Evolutionary conservation across 2,113 vertebrate species (phyloP).

Genomic region (Picathartes gymnocephalus): DNA sequence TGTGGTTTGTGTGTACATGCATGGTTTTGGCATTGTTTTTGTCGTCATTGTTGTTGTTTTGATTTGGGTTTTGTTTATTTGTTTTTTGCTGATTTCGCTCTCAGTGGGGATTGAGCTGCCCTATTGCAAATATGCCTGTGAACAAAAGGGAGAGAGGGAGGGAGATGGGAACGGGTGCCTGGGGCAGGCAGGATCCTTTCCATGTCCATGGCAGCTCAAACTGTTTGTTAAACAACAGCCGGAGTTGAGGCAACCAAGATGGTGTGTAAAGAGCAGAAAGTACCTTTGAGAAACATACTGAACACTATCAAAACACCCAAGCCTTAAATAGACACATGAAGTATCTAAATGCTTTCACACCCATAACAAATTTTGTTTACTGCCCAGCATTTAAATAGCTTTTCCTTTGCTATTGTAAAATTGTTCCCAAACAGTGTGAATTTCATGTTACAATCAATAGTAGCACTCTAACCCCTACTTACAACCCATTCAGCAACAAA

Average conservation of each 20-base stretch:
- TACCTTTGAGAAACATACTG: constrained; percentile 49
- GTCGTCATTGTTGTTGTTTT: neutral
- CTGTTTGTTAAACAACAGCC: constrained; percentile 59
- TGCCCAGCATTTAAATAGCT: constrained; percentile 59
- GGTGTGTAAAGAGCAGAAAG: constrained; percentile 54
- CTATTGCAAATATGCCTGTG: neutral
- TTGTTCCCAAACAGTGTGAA: constrained; percentile 60
- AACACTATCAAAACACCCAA: constrained; percentile 44
- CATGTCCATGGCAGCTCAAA: constrained; percentile 34
- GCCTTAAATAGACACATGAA: constrained; percentile 49
- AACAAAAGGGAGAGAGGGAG: constrained; percentile 40
- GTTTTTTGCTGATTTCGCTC: neutral
- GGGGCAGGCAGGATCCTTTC: constrained; percentile 25
- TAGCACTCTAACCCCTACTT: constrained; percentile 44
- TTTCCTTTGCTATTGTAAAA: constrained; percentile 46
- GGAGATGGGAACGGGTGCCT: neutral
- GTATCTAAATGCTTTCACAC: constrained; percentile 61
- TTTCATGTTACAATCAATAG: constrained; percentile 45
- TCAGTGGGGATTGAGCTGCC: neutral
- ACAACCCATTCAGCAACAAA: constrained; percentile 41
- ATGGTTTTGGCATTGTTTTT: neutral
- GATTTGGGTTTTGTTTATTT: neutral
- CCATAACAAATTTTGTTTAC: constrained; percentile 56
- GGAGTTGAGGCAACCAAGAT: constrained; percentile 53
- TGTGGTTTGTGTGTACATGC: neutral